Evolutionary conservation across 2,113 vertebrate genomes (phyloP).

Genomic region (Muntiacus muntjak): DNA sequence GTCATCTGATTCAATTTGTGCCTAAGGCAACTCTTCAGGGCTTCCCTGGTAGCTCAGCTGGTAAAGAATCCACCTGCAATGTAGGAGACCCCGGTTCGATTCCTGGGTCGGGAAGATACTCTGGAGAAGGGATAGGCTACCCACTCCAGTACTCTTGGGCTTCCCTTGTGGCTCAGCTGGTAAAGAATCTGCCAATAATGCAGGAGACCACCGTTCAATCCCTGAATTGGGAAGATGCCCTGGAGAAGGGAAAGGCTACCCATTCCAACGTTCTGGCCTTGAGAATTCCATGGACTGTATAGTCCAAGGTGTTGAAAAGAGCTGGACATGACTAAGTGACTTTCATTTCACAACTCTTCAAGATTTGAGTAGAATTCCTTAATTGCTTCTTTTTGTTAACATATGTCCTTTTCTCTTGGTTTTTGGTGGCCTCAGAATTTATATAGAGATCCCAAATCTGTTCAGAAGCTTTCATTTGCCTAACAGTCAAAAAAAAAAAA

Average conservation of each 20-base stretch:
- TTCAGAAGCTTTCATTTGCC: not conserved
- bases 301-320: not conserved
- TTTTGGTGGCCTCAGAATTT: not conserved
- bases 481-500: not conserved
- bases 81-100: not conserved
- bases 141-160: not conserved
- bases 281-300: not conserved
- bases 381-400: not conserved
- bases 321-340: not conserved
- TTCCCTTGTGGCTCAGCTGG: not conserved
- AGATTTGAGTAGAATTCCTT: not conserved
- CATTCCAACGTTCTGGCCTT: not conserved
- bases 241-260: not conserved
- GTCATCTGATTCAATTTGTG: not conserved
- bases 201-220: not conserved
- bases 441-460: not conserved
- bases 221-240: not conserved
- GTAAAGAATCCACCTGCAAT: not conserved
- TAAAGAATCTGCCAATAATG: not conserved
- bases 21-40: not conserved
- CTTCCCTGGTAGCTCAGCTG: not conserved
- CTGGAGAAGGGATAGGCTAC: not conserved
- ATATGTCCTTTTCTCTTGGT: not conserved
- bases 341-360: not conserved
- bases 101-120: rapidly evolving